Percentiles rank a stretch among this genome's conserved stretches.
phyloP scores from a whole-genome alignment of 2,797 vertebrate genomes.

The Paramormyrops hopkinsi region DNA sequence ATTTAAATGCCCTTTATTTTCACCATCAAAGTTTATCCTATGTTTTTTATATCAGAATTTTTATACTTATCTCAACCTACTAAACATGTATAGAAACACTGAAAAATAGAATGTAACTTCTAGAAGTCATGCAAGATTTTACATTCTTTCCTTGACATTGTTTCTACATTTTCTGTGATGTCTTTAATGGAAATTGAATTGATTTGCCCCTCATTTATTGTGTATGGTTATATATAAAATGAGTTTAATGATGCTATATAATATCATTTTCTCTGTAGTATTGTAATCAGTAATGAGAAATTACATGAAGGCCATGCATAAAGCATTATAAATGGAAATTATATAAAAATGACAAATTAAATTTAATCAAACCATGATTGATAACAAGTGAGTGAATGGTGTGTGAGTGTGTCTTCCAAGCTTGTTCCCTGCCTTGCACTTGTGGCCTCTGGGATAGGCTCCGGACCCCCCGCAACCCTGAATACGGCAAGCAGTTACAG shows the following conservation, averaged over 20 bases:
- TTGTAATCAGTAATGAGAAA: neutral
- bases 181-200: neutral
- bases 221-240: neutral
- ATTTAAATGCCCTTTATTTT: neutral
- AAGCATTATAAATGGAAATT: neutral
- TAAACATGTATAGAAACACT: neutral
- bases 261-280: neutral
- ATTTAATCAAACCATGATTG: neutral
- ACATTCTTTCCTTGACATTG: neutral
- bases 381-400: neutral
- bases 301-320: constrained; percentile 41
- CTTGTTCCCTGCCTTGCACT: neutral
- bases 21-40: neutral
- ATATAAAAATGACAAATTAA: neutral
- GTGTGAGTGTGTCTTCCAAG: neutral
- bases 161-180: neutral
- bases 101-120: neutral
- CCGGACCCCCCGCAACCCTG: neutral
- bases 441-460: neutral
- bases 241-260: neutral
- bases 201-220: neutral
- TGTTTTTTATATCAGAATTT: constrained; percentile 1
- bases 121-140: neutral
- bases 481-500: neutral
- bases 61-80: neutral